Evolutionary conservation across 1,140 invertebrate genomes (phyloP).

Genomic region (Coenobita brevimanus): DNA sequence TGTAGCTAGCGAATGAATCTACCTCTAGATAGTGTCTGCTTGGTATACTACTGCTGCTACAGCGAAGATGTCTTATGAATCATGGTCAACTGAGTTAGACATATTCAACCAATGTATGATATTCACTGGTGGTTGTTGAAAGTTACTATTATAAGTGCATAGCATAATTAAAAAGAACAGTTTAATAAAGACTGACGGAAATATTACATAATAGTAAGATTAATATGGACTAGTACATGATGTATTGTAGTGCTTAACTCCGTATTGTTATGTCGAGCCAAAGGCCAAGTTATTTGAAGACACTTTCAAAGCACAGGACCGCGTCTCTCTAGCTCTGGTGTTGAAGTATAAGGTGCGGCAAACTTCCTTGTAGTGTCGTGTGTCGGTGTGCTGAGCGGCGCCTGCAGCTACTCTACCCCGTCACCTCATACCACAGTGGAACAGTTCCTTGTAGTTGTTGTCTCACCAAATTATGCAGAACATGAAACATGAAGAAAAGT

Average conservation of each 20-base stretch:
- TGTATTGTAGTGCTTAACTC: conserved; percentile 59
- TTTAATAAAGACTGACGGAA: too few species aligned
- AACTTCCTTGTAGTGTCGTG: conserved; percentile 34
- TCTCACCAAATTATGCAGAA: conserved; percentile 19
- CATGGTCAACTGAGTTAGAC: too few species aligned
- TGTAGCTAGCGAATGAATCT: too few species aligned
- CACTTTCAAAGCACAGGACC: not conserved
- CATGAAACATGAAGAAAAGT: not conserved
- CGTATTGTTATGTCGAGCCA: conserved; percentile 64
- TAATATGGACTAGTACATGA: conserved; percentile 13
- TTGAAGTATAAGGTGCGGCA: conserved; percentile 22
- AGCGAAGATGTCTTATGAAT: too few species aligned
- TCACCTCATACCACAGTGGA: conserved; percentile 56
- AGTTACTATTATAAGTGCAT: too few species aligned
- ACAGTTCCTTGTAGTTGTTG: conserved; percentile 61
- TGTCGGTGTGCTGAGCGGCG: conserved; percentile 17
- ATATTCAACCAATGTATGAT: too few species aligned
- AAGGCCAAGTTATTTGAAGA: conserved; percentile 36
- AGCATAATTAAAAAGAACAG: too few species aligned
- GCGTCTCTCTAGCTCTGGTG: not conserved
- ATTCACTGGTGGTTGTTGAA: too few species aligned
- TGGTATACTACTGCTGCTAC: not conserved
- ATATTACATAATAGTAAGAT: not conserved
- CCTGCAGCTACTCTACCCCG: not conserved
- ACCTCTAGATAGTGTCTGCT: not conserved